Base-by-base conservation (phyloP, 1,140 invertebrate genomes). In the Hyles euphorbiae region DNA sequence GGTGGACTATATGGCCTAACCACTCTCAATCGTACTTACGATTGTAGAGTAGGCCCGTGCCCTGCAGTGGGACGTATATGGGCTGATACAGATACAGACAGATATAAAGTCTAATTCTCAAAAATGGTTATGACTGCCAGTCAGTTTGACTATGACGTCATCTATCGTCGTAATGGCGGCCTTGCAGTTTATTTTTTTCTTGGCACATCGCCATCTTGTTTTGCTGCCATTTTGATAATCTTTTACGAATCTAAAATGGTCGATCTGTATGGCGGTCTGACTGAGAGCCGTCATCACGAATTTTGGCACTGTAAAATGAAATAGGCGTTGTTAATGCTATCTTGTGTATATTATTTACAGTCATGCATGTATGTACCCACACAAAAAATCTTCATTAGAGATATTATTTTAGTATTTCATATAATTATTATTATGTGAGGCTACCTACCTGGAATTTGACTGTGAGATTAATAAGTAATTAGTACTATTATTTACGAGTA, bases 181-280 rank as follows among this genome's bases (percentile, higher is more conserved):
- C 22, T 49, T 56, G 43, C 75, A 78, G 6, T 67, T 66, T 10
- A 9, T 49, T 2, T 60, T 67, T 34, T 61, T 65, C 53, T 70
- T 73, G 8, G 60, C 50, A 43, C 70, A 73, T 1, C 70, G 64
- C 70, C 70, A 70, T 47, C 32, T 47, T 10, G n/a, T 67, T 58
- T 77, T 83, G 2, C 53, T 56, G 0, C 79, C 79, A 47, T 79
- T 78, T 36, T 78, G 70, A 56, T 79, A 75, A 47, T 83, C 81
- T 0, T 81, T 58, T 0, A 79, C 81, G 56, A 72, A 81, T 12
- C 73, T 73, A 7, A 72, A 55, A 0, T 59, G n/a, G 0, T 70
- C 78, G 40, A 82, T 74, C 48, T 82, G 63, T n/a, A 84, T 61
- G 34, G 79, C 79, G n/a, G 72, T 64, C 44, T 79, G 79, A 3